Evolutionary conservation across 2,888 invertebrate species (phyloP), one percentile per base, ranked within the genome.

Genomic region (Rhopalosiphum nymphaeae): DNA sequence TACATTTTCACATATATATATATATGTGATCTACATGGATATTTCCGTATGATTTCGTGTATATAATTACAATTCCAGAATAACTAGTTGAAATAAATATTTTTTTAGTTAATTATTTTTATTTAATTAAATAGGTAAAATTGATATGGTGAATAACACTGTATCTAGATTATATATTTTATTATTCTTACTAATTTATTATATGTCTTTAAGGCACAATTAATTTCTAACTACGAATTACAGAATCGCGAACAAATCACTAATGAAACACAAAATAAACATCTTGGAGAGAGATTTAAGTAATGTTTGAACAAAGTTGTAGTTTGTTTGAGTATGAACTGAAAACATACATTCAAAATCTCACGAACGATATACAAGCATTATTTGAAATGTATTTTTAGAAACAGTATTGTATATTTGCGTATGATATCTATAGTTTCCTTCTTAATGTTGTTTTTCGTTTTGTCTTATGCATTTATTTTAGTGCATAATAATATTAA

Each of bases 261-360:
- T 36, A 57, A 25, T 26, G 92, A 91, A 92, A 92, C 88, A 89
- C 88, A 93, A 88, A 89, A 93, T 26, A 56, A 89, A 89, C 53
- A 88, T 89, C 53, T 89, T 56, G 53, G n/a, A 42, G 92, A 25
- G 53, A 67, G 78, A 21, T 89, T 89, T 93, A 93, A 89, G 89
- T 67, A 78, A 78, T 93, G 44, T 93, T 93, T 89, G 92, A 78
- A 78, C 56, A 89, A 93, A 93, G 53, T 89, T 44, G 88, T 88
- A 53, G 49, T 78, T 11, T 44, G 88, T 93, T 93, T 78, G 88
- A 44, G 36, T 87, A 49, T 49, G 16, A 67, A 92, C 89, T 53
- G 44, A 88, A 92, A 89, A 78, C 78, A 49, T 92, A 87, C 86
- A 78, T 93, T 78, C 67, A 56, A 93, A 88, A 89, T 89, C 53